Conservation (phyloP, 2,113 vertebrate species). For the Rostratula benghalensis region DNA sequence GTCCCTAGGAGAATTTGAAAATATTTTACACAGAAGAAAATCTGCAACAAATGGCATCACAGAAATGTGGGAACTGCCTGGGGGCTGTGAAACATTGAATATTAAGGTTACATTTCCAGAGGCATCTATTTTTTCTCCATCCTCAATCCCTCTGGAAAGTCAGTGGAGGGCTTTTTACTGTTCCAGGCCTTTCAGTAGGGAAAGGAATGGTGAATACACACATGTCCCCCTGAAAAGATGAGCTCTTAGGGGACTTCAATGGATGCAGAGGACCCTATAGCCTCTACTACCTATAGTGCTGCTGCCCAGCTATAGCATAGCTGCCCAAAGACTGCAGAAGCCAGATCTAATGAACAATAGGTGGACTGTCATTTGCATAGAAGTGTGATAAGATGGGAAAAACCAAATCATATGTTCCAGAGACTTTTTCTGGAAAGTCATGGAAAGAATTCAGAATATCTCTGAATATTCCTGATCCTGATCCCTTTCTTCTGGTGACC, state of each 20-base stretch:
- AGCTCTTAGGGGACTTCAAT: not conserved
- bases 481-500: not conserved
- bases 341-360: not conserved
- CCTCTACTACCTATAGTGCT: not conserved
- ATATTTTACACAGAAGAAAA: not conserved
- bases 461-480: not conserved
- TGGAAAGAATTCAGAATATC: not conserved
- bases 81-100: not conserved
- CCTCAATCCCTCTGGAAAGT: not conserved
- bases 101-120: not conserved
- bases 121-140: not conserved
- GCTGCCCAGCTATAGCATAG: not conserved
- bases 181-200: not conserved
- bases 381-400: not conserved
- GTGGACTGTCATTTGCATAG: not conserved
- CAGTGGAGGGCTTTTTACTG: not conserved
- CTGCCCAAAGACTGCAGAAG: not conserved
- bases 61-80: not conserved
- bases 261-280: not conserved
- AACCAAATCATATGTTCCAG: not conserved
- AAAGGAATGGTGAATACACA: not conserved
- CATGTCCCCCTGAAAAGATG: rapidly evolving
- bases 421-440: not conserved
- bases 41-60: not conserved
- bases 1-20: not conserved